Conservation (phyloP, 2,797 vertebrate genomes). For the Pagetopsis macropterus region DNA sequence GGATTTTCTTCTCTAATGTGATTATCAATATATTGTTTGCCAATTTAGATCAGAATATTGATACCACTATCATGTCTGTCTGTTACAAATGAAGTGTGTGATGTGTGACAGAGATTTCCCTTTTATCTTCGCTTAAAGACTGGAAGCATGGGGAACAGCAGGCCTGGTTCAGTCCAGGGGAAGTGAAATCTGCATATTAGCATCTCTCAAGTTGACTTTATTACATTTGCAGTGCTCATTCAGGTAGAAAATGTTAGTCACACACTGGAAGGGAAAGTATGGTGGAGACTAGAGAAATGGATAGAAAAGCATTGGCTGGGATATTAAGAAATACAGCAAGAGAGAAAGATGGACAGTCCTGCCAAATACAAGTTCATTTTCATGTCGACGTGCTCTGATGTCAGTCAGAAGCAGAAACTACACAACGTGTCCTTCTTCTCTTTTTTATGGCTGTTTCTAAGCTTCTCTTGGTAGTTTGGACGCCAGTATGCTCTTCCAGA, state of each 20-base stretch:
- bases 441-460: slow-evolving; percentile 6
- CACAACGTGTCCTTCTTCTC: neutral
- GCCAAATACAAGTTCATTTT: slow-evolving; percentile 45
- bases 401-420: slow-evolving; percentile 27
- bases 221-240: slow-evolving; percentile 49
- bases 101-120: no score
- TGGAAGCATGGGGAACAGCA: neutral
- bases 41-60: slow-evolving; percentile 1
- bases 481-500: neutral
- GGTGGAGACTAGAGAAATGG: slow-evolving; percentile 40
- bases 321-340: slow-evolving; percentile 6
- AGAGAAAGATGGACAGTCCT: slow-evolving; percentile 6
- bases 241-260: slow-evolving; percentile 81
- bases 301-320: slow-evolving; percentile 40
- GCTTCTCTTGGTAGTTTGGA: slow-evolving; percentile 13
- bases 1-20: neutral
- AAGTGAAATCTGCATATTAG: neutral
- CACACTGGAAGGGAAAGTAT: slow-evolving; percentile 62
- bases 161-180: neutral
- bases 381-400: slow-evolving; percentile 37
- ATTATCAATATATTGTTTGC: neutral
- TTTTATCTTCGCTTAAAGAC: neutral
- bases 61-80: neutral
- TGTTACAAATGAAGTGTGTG: no score
- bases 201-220: neutral